Evolutionary conservation across 2,888 invertebrate genomes (phyloP), one percentile per base, ranked within the genome.

Genomic region (Euzetes globulus): DNA sequence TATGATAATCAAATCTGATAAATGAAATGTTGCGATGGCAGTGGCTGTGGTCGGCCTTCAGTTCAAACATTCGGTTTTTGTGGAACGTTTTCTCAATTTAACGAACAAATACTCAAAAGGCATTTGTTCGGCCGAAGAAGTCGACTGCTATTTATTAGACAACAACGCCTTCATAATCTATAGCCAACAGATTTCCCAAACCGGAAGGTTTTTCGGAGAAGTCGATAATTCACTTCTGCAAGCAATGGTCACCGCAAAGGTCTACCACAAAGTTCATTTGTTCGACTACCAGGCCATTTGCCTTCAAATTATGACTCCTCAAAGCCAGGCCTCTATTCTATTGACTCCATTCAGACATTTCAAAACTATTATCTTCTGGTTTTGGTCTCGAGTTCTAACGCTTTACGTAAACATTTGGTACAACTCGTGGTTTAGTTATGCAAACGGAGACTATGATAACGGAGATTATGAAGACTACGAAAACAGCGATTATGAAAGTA

Each of bases 211-310:
- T 84, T 95, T 95, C 81, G 96, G 95, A 0, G 92, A 94, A 83
- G 90, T 94, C 58, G 94, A 95, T 82, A 93, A 93, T 25, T 93
- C 93, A 17, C 92, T 94, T 77, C 93, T 94, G 92, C 92, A 94
- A 73, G 83, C 92, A 0, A 84, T 94, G 72, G 93, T 94, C 0
- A 92, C 94, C 81, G 92, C 92, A 81, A 87, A 90, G 77, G 93
- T 94, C 80, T 94, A 92, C 83, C 91, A 91, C 81, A 77, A 77
- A 78, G 89, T 94, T 1, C 88, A 89, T 0, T 89, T 94, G 0
- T 90, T 90, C 79, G 94, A 94, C 81, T 92, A 93, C 81, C 94
- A 94, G 83, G 94, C 92, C 0, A 87, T 91, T 55, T 94, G 94
- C 81, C 91, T 91, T 79, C 87, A 89, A 72, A 82, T 82, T 1